A percentile compares a stretch with the other conserved stretches of the same genome.
Conservation (phyloP, 2,113 vertebrate species). For the Agapornis roseicollis region DNA sequence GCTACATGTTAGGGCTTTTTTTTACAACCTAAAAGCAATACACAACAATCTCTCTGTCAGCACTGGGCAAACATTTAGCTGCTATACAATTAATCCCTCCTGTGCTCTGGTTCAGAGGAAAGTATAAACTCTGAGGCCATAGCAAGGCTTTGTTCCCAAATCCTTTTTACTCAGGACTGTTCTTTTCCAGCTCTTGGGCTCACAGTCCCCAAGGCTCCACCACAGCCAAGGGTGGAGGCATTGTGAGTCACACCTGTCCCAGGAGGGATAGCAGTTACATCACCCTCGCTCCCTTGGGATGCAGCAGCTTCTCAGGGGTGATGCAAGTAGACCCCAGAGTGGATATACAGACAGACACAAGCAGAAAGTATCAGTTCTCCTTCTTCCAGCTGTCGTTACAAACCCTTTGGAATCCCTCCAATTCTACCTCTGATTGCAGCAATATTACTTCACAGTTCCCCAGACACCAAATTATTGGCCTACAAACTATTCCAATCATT, state of each 20-base stretch:
- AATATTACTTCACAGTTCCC: neutral
- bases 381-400: neutral
- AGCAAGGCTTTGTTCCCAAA: neutral
- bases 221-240: neutral
- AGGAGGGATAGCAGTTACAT: neutral
- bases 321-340: neutral
- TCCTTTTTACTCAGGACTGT: neutral
- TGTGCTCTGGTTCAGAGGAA: neutral
- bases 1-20: neutral
- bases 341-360: neutral
- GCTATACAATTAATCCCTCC: neutral
- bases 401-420: neutral
- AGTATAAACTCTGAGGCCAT: neutral
- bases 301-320: neutral
- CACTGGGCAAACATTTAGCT: neutral
- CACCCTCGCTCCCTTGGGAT: neutral
- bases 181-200: rapidly evolving
- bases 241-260: neutral
- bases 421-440: neutral
- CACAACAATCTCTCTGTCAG: neutral
- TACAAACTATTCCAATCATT: neutral
- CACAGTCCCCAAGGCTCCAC: neutral
- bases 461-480: neutral
- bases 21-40: neutral
- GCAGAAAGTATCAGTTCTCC: neutral